These are phyloP conservation scores for Perca schrenkii DNA, from an alignment of 2,113 vertebrate species.

Conservation along the genomic window DNA sequence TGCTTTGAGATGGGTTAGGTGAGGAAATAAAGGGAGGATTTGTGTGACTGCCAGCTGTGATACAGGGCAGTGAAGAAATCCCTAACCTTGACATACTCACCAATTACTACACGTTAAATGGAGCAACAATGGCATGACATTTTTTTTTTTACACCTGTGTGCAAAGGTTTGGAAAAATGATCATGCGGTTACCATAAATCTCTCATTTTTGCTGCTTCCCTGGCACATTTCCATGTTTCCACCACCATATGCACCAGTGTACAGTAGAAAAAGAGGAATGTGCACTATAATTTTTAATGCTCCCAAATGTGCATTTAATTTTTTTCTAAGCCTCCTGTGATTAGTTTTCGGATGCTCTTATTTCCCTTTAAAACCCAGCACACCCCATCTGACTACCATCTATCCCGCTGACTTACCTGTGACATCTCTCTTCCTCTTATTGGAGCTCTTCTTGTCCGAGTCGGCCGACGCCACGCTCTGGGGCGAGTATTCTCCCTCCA, in stretches of 20 bases:
- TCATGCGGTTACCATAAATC: neutral
- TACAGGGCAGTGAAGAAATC: neutral
- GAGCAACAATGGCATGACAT: neutral
- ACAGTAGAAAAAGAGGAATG: slow-evolving; percentile 8
- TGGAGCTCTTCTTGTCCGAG: slow-evolving; percentile 88
- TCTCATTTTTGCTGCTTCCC: neutral
- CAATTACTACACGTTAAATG: neutral
- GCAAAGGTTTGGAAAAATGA: neutral
- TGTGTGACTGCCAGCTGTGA: slow-evolving; percentile 52
- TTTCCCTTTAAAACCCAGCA: slow-evolving; percentile 14
- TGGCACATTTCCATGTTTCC: slow-evolving; percentile 21
- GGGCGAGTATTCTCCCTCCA: slow-evolving; percentile 86
- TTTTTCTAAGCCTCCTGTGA: neutral
- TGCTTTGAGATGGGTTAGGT: neutral
- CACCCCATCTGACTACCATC: slow-evolving; percentile 16
- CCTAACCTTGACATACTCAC: neutral
- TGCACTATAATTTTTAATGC: slow-evolving; percentile 13
- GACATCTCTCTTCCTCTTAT: slow-evolving; percentile 88
- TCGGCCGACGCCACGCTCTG: slow-evolving; percentile 81
- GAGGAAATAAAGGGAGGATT: slow-evolving; percentile 28
- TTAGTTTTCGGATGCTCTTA: neutral
- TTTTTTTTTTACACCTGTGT: slow-evolving; percentile 1
- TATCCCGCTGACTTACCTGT: slow-evolving; percentile 88
- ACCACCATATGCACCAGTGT: neutral
- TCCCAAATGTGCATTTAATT: slow-evolving; percentile 30